Evolutionary conservation across 1,140 invertebrate genomes (phyloP), one percentile per base, ranked within the genome.

Genomic region (Pemphigus obesinymphae): DNA sequence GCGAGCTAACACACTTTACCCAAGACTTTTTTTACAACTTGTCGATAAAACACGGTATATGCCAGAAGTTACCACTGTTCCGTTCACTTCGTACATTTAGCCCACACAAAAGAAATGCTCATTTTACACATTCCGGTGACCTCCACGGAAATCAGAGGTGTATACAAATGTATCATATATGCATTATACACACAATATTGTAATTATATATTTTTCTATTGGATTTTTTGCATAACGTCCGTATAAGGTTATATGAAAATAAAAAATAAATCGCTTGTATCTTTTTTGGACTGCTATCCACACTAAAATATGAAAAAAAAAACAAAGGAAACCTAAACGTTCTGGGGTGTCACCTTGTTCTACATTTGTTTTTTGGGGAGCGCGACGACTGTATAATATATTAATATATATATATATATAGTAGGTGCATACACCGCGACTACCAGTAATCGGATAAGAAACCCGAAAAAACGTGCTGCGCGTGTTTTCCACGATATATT

Each of bases 161-260:
- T 58, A 26, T 2, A 34, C 10, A 23, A 45, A 70, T 70, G n/a
- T 70, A 45, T 7, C 10, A 13, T 45, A 45, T 11, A 45, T 13
- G 10, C 10, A 45, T 13, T 2, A 45, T 70, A 26, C 17, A 26
- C 17, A 20, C 50, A 63, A 3, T 45, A 26, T 45, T 45, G 29
- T 20, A 40, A 43, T 15, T n/a, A 8, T 26, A 17, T 45, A 26
- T 48, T n/a, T 45, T 29, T 26, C 2, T 63, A 63, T 45, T 17
- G 55, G 17, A 13, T 63, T 20, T 45, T 15, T 80, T 29, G 37
- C 76, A 61, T 48, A 80, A 80, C 37, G 26, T 3, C 76, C 76
- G 55, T 80, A 80, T 80, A 80, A 80, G 76, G 76, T 80, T 80
- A 29, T 63, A 11, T 29, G 73, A 40, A 43, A 26, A 43, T 1